These are phyloP conservation scores for Blastobasis lacticolella DNA, from an alignment of 2,888 invertebrate genomes.

Conservation along the genomic window DNA sequence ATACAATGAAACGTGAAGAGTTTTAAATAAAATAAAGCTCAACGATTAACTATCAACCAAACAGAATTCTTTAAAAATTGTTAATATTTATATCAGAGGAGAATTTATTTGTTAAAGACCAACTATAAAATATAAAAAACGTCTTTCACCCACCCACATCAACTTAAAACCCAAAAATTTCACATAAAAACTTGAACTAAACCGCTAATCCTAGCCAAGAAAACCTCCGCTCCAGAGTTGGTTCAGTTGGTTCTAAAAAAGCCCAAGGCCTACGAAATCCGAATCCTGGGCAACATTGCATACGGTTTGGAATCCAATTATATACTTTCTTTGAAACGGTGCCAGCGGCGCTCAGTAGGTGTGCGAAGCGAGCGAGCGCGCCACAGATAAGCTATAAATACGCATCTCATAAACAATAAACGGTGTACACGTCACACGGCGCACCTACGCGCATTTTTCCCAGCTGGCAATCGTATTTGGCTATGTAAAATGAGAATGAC, in stretches of 20 bases:
- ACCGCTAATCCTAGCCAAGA: too few relatives aligned
- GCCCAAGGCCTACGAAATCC: constrained; percentile 26
- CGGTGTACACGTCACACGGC: constrained; percentile 37
- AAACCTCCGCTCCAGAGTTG: too few relatives aligned
- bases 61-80: too few relatives aligned
- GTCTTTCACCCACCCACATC: too few relatives aligned
- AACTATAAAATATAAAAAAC: too few relatives aligned
- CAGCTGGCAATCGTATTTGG: constrained; percentile 14
- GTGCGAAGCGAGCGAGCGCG: constrained; percentile 42
- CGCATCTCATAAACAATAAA: constrained; percentile 63
- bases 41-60: too few relatives aligned
- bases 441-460: constrained; percentile 36
- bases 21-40: too few relatives aligned
- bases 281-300: constrained; percentile 33
- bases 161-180: too few relatives aligned
- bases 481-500: constrained; percentile 9
- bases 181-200: too few relatives aligned
- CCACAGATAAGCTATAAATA: constrained; percentile 70
- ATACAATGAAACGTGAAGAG: too few relatives aligned
- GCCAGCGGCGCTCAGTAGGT: constrained; percentile 56
- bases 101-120: too few relatives aligned
- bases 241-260: constrained; percentile 17
- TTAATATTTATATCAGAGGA: too few relatives aligned
- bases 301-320: constrained; percentile 53
- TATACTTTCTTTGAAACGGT: constrained; percentile 62